A percentile compares a stretch with the other conserved stretches of the same genome.
Evolutionary conservation across 2,113 vertebrate species (phyloP).

Genomic region (Campylomormyrus tamandua): DNA sequence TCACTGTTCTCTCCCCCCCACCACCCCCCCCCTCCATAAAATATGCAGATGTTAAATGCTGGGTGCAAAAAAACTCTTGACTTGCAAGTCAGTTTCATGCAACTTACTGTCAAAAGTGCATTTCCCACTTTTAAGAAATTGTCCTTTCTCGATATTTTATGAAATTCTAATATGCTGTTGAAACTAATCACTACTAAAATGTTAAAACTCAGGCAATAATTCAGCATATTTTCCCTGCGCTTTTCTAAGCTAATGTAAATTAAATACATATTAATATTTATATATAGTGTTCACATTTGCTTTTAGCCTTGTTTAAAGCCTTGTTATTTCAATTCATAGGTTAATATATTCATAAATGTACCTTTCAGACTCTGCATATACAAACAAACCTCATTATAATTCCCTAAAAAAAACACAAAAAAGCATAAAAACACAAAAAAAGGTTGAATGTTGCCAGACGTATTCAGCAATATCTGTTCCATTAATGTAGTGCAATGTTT

Average conservation of each 20-base stretch:
- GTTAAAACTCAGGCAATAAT: neutral
- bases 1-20: neutral
- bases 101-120: neutral
- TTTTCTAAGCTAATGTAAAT: neutral
- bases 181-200: neutral
- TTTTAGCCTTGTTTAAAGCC: neutral
- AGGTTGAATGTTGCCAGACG: neutral
- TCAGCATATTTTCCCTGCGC: neutral
- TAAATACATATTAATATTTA: neutral
- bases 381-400: neutral
- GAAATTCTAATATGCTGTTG: neutral
- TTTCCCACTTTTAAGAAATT: neutral
- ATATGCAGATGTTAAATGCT: neutral
- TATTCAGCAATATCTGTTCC: neutral
- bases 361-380: neutral
- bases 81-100: neutral
- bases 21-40: neutral
- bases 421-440: neutral
- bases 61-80: neutral
- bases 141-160: neutral
- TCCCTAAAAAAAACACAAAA: neutral
- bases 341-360: neutral
- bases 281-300: neutral
- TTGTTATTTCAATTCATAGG: neutral
- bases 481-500: neutral